Evolutionary conservation across 92 coral and sea anemone species (phyloP).

Genomic region (Epizoanthus ramosus): DNA sequence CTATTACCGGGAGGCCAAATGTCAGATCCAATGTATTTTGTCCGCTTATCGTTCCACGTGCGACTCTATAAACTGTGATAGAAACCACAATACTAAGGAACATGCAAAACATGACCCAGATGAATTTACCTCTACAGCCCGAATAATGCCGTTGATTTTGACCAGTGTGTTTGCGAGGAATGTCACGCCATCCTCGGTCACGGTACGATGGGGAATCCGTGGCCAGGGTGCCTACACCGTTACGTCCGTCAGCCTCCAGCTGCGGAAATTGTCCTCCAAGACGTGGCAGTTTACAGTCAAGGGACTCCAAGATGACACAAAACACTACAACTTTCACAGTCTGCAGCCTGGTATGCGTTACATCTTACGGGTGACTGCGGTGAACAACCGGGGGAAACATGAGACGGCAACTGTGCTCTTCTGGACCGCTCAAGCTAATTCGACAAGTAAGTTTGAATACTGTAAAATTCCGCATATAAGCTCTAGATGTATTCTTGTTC

Average conservation of each 20-base stretch:
- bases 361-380: conserved; percentile 60
- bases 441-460: conserved; percentile 51
- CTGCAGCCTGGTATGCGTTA: conserved; percentile 64
- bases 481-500: no score
- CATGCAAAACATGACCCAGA: no score
- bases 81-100: no score
- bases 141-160: conserved; percentile 40
- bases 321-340: conserved; percentile 41
- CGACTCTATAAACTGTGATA: no score
- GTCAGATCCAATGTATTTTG: no score
- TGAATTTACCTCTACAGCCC: not conserved
- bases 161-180: conserved; percentile 69
- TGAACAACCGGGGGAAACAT: conserved; percentile 45
- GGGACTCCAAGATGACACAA: conserved; percentile 27
- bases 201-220: conserved; percentile 66
- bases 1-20: no score
- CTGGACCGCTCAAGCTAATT: conserved; percentile 70
- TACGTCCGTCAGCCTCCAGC: conserved; percentile 45
- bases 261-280: conserved; percentile 57
- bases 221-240: conserved; percentile 55
- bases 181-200: conserved; percentile 52
- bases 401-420: conserved; percentile 59
- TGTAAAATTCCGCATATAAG: no score
- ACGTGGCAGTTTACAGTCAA: conserved; percentile 55
- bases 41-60: no score